phyloP scores from a whole-genome alignment of 2,888 invertebrate genomes.

The Leucophenga maculata region DNA sequence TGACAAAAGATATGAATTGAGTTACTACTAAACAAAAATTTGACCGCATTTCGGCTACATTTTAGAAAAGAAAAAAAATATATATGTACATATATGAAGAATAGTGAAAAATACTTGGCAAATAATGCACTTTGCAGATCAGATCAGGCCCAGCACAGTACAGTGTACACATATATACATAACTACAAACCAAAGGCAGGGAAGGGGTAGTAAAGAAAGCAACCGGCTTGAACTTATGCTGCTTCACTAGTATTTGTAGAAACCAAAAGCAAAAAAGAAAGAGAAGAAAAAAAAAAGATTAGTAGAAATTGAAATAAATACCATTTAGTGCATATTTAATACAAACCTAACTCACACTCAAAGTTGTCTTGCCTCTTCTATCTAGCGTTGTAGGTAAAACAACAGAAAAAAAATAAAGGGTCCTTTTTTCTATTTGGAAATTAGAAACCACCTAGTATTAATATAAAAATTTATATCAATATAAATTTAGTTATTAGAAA shows the following conservation, averaged over 20 bases:
- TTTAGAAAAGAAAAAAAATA: conserved; percentile 10
- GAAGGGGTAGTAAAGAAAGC: background rate
- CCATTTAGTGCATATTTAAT: conserved; percentile 62
- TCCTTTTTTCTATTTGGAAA: too few species aligned
- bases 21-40: conserved; percentile 24
- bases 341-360: conserved; percentile 36
- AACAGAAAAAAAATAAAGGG: too few species aligned
- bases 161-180: too few species aligned
- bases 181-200: background rate
- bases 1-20: conserved; percentile 3
- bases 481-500: too few species aligned
- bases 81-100: too few species aligned
- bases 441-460: too few species aligned
- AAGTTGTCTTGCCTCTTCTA: too few species aligned
- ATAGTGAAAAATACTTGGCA: too few species aligned
- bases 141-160: background rate
- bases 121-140: conserved; percentile 9
- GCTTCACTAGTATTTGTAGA: too few species aligned
- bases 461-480: too few species aligned
- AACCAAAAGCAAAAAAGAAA: background rate
- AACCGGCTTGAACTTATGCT: conserved; percentile 10
- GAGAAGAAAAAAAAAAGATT: conserved; percentile 29
- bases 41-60: conserved; percentile 25
- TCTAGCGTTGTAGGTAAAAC: too few species aligned
- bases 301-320: conserved; percentile 45